These are phyloP conservation scores for Darevskia mixta DNA, from an alignment of 2,797 vertebrate genomes.

Conservation along the genomic window DNA sequence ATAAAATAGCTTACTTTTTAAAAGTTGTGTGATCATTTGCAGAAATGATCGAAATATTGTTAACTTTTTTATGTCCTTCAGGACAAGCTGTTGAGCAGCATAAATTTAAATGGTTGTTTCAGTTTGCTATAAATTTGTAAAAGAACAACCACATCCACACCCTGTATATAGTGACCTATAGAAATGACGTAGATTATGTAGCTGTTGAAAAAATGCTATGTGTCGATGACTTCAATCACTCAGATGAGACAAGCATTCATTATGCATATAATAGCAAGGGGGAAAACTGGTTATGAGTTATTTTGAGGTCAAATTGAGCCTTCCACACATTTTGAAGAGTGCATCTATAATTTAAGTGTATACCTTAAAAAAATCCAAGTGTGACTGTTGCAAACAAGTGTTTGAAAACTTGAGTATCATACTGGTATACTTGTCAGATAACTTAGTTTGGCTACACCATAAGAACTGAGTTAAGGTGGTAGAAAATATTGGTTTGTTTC, in stretches of 20 bases:
- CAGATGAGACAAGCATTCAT: constrained; percentile 47
- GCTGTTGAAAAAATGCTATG: background rate
- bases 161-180: background rate
- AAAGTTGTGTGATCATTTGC: constrained; percentile 22
- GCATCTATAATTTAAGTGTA: background rate
- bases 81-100: constrained; percentile 11
- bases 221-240: background rate
- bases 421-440: background rate
- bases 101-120: constrained; percentile 8
- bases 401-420: background rate
- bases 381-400: background rate
- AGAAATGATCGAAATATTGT: background rate
- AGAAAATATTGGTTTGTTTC: background rate
- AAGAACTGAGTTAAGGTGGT: background rate
- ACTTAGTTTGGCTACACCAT: background rate
- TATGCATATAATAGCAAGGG: constrained; percentile 53
- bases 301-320: constrained; percentile 30
- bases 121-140: constrained; percentile 5
- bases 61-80: constrained; percentile 38
- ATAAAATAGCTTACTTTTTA: background rate
- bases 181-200: background rate
- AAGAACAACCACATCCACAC: background rate
- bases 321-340: background rate
- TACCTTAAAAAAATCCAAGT: background rate
- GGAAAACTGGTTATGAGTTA: constrained; percentile 44